Conservation (phyloP, 2,113 vertebrate genomes). For the Perca flavescens region DNA sequence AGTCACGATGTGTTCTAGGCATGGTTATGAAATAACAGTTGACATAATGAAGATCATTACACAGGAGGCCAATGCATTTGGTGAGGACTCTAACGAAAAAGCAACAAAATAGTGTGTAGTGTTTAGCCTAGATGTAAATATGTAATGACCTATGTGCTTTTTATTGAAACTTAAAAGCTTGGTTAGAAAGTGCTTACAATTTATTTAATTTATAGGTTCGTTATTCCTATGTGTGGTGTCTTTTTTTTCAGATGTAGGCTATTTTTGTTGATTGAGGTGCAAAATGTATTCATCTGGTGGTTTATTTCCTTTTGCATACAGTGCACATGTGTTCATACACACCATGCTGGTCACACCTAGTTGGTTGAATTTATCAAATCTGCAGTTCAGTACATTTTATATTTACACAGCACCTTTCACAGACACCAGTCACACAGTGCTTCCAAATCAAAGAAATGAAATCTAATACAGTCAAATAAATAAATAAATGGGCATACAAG, state of each 20-base stretch:
- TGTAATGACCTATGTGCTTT: not conserved
- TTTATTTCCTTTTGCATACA: not conserved
- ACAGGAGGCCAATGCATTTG: not conserved
- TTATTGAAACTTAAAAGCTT: not conserved
- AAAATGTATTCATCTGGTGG: not conserved
- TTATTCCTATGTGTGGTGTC: not conserved
- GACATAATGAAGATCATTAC: not conserved
- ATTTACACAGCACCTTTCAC: no score
- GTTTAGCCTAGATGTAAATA: not conserved
- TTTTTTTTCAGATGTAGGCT: not conserved
- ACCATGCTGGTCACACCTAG: constrained; percentile 18
- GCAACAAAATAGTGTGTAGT: not conserved
- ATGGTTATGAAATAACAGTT: constrained; percentile 7
- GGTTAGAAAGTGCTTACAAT: no score
- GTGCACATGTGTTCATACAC: not conserved
- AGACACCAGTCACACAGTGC: no score
- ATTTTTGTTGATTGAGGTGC: not conserved
- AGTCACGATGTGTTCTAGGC: not conserved
- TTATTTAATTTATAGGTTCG: not conserved
- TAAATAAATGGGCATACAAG: no score
- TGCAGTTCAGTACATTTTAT: not conserved
- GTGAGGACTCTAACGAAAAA: not conserved
- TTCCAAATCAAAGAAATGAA: no score
- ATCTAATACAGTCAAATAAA: no score
- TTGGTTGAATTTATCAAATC: not conserved